These are phyloP conservation scores for Romanogobio albipinnatus DNA, from an alignment of 2,113 vertebrate species.

Conservation along the genomic window DNA sequence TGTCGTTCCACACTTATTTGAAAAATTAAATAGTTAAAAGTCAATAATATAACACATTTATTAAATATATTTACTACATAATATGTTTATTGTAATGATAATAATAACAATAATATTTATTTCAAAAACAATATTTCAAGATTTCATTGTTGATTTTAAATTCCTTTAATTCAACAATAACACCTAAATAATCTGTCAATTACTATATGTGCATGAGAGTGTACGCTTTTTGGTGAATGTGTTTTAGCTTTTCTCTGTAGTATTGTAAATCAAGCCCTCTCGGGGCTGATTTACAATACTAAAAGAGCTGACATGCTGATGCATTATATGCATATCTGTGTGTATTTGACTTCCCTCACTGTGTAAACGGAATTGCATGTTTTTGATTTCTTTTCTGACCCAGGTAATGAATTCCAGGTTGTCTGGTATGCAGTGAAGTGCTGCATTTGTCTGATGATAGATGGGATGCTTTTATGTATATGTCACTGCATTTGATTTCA, in stretches of 20 bases:
- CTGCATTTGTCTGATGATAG: constrained; percentile 37
- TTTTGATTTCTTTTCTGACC: constrained; percentile 44
- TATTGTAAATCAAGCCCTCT: not conserved
- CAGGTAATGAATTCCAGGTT: constrained; percentile 35
- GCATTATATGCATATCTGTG: not conserved
- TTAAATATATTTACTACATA: not conserved
- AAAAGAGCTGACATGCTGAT: constrained; percentile 9
- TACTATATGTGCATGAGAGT: not conserved
- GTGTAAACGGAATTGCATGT: constrained; percentile 34
- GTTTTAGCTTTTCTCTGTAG: not conserved
- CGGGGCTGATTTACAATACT: no score
- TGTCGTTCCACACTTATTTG: no score
- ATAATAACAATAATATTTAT: not conserved
- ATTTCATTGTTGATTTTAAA: not conserved
- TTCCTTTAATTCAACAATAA: not conserved
- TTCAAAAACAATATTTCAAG: not conserved
- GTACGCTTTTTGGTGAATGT: not conserved
- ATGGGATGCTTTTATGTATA: constrained; percentile 31
- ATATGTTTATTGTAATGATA: not conserved
- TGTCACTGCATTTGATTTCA: constrained; percentile 19
- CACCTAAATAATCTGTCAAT: not conserved
- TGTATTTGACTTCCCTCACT: constrained; percentile 37
- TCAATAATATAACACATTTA: no score
- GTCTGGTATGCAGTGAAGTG: constrained; percentile 25
- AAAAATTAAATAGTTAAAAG: no score